Percentiles rank a stretch among this genome's conserved stretches.
Evolutionary conservation across 2,797 vertebrate genomes (phyloP).

Genomic region (Adrianichthys oophorus): DNA sequence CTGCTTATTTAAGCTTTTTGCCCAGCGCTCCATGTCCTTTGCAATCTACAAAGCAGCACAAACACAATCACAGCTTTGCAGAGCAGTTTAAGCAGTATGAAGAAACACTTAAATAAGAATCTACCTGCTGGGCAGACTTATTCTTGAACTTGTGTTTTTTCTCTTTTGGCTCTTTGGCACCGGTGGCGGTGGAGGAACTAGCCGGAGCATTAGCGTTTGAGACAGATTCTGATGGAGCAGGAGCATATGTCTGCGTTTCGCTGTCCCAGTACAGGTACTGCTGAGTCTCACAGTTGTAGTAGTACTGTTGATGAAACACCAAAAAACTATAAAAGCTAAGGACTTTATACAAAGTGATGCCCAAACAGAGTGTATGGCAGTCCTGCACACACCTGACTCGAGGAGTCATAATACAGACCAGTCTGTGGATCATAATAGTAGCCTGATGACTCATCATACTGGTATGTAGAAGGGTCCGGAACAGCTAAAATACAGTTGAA

Average conservation of each 20-base stretch:
- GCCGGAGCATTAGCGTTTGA: constrained; percentile 38
- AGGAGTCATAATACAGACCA: constrained; percentile 91
- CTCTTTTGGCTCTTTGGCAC: constrained; percentile 87
- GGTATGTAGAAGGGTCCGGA: constrained; percentile 90
- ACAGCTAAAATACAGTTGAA: constrained; percentile 60
- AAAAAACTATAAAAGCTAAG: background rate
- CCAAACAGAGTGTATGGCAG: background rate
- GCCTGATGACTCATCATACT: constrained; percentile 92
- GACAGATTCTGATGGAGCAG: constrained; percentile 68
- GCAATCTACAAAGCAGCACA: constrained; percentile 80
- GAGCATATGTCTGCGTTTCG: constrained; percentile 87
- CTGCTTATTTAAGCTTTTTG: constrained; percentile 94
- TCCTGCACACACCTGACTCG: constrained; percentile 82
- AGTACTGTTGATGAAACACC: constrained; percentile 79
- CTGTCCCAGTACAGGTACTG: constrained; percentile 95
- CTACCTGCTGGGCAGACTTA: constrained; percentile 92
- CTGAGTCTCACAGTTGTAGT: constrained; percentile 91
- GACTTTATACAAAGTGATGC: background rate
- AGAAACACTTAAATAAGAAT: background rate
- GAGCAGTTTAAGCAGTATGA: no score
- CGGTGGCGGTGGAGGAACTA: constrained; percentile 59
- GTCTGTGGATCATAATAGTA: constrained; percentile 92
- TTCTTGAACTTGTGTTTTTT: constrained; percentile 93
- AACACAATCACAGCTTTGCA: background rate
- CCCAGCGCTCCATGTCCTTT: constrained; percentile 97